phyloP scores from a whole-genome alignment of 64 coral and sea anemone species.

The Exaiptasia diaphana region DNA sequence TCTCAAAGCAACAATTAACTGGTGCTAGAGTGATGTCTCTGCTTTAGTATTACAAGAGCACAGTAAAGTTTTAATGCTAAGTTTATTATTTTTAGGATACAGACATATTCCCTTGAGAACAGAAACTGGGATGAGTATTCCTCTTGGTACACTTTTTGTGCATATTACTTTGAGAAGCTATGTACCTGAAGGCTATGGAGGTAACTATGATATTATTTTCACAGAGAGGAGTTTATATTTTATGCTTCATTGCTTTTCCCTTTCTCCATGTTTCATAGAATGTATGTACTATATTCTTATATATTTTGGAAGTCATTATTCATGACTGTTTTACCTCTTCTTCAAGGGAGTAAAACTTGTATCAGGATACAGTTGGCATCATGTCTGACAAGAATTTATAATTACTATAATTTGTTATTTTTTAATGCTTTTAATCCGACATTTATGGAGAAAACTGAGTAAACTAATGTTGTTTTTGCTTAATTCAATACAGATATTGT shows the following conservation, averaged over 20 bases:
- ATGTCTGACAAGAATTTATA: no score
- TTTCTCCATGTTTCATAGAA: neutral
- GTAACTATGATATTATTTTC: conserved; percentile 21
- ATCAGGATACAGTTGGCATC: no score
- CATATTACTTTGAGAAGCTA: conserved; percentile 84
- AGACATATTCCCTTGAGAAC: conserved; percentile 89
- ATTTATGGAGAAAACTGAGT: neutral
- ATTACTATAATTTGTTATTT: no score
- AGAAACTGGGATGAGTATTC: conserved; percentile 65
- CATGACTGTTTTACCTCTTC: no score
- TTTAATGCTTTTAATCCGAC: neutral
- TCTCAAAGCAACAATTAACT: no score
- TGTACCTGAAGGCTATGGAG: conserved; percentile 80
- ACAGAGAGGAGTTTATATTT: neutral
- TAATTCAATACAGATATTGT: conserved; percentile 83
- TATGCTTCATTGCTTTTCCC: neutral
- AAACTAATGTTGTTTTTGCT: neutral
- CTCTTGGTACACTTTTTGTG: conserved; percentile 84
- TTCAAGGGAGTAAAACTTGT: no score
- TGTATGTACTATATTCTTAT: neutral
- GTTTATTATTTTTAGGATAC: conserved; percentile 42
- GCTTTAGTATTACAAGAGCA: no score
- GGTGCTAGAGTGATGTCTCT: no score
- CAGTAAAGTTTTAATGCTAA: neutral
- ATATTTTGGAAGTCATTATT: no score